Conservation (phyloP, 2,797 vertebrate species). For the Pantherophis alleghaniensis region DNA sequence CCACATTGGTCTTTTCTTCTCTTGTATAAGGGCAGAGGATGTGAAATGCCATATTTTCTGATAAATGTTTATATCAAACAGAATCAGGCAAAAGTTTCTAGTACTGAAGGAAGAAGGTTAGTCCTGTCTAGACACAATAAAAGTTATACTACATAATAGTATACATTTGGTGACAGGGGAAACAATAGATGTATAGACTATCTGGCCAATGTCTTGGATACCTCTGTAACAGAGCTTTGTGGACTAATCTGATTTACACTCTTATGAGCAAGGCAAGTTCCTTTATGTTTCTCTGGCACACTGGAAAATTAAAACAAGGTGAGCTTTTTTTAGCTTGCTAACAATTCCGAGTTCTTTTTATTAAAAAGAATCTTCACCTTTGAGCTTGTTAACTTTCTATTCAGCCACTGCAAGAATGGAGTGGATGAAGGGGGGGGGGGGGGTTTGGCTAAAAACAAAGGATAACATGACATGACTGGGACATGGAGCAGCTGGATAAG, state of each 20-base stretch:
- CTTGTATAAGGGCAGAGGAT: background rate
- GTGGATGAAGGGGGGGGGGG: background rate
- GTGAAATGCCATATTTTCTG: slow-evolving; percentile 19
- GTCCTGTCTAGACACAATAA: slow-evolving; percentile 4
- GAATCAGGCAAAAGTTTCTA: slow-evolving; percentile 23
- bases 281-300: slow-evolving; percentile 27
- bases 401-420: background rate
- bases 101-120: background rate
- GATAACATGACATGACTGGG: slow-evolving; percentile 12
- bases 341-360: slow-evolving; percentile 19
- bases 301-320: slow-evolving; percentile 13
- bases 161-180: background rate
- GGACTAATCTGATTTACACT: background rate
- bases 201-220: slow-evolving; percentile 1
- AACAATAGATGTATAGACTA: slow-evolving; percentile 16
- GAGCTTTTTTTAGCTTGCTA: slow-evolving; percentile 13
- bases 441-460: background rate
- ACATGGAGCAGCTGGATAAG: slow-evolving; percentile 23
- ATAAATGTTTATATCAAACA: slow-evolving; percentile 36
- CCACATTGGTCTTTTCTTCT: background rate
- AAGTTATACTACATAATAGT: background rate
- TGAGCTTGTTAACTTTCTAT: slow-evolving; percentile 19
- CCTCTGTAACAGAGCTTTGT: slow-evolving; percentile 10
- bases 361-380: background rate
- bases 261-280: background rate